Evolutionary conservation across 2,113 vertebrate genomes (phyloP), one percentile per base, ranked within the genome.

Genomic region (Pipa parva): DNA sequence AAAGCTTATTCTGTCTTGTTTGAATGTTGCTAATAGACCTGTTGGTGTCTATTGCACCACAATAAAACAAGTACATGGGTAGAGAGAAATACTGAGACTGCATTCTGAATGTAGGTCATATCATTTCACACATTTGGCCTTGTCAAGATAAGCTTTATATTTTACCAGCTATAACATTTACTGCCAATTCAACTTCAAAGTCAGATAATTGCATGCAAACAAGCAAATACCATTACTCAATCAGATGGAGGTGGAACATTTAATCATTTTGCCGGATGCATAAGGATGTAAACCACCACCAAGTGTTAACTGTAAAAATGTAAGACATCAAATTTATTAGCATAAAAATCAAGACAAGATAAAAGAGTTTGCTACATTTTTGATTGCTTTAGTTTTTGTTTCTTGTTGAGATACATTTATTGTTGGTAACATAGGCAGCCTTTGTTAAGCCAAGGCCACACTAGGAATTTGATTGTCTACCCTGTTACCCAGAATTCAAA

Each of bases 161-260:
- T 0, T 0, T 27, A 63, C 45, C 59, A 61, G 11, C 9, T 71
- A 24, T 71, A 51, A 7, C 74, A 37, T 42, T 61, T 17, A 68
- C 73, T 36, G 9, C 39, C 66, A 39, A 50, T 46, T 15, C 70
- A 72, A 75, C 29, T 50, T 71, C 55, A 66, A 71, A 71, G 24
- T 25, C 17, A 66, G 63, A 33, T 65, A 72, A 72, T 72, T 28
- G 72, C 56, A 59, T 5, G 73, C 67, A 26, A 45, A 59, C 45
- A 29, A n/a, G 28, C 15, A 39, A 26, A 42, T 68, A 68, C 56
- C 57, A 36, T 68, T 68, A 68, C 64, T 29, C 8, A 59, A 4
- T 51, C 13, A 51, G 22, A 36, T 18, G 10, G 55, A 59, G 64
- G 29, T 21, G 31, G 64, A 10, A 46, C 13, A 15, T 51, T 52